Evolutionary conservation across 2,797 vertebrate species (phyloP).

Genomic region (Muscicapa comitata): DNA sequence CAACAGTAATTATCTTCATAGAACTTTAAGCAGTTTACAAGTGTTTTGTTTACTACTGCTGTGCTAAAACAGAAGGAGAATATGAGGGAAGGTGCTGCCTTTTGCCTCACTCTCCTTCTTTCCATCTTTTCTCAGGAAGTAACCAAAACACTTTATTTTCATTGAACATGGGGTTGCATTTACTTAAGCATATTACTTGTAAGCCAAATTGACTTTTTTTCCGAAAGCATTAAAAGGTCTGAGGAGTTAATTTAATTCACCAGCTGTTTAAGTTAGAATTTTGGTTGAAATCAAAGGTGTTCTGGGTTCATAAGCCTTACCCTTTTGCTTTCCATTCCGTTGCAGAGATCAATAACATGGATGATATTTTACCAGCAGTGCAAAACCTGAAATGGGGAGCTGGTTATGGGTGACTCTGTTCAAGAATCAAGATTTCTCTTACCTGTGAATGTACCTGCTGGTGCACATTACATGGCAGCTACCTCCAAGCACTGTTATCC

Average conservation of each 20-base stretch:
- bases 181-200: background rate
- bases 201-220: background rate
- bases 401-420: constrained; percentile 25
- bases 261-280: background rate
- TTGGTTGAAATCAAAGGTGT: background rate
- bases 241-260: background rate
- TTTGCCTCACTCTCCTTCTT: background rate
- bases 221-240: background rate
- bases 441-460: background rate
- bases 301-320: background rate
- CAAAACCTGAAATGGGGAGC: constrained; percentile 72
- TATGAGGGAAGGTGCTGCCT: background rate
- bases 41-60: background rate
- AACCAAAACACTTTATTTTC: background rate
- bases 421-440: background rate
- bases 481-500: background rate
- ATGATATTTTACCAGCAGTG: constrained; percentile 84
- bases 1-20: background rate
- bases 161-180: background rate
- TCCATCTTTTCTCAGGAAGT: background rate
- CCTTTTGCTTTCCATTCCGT: background rate
- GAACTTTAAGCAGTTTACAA: background rate
- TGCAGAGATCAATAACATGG: constrained; percentile 81
- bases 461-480: background rate
- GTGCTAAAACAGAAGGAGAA: background rate